Evolutionary conservation across 2,113 vertebrate genomes (phyloP).

Genomic region (Pitta sordida): DNA sequence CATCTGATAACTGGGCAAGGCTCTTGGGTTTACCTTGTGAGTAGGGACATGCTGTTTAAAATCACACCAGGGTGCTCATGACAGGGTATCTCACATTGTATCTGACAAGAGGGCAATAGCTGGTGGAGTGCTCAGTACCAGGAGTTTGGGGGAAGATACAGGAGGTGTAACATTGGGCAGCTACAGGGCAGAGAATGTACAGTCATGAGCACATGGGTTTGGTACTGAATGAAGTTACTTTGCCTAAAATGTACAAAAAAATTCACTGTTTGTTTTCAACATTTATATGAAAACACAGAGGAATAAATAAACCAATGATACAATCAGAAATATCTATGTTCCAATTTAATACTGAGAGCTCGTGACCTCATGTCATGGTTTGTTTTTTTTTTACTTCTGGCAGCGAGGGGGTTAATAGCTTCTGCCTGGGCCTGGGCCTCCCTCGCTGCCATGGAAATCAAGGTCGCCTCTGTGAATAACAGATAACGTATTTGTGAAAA

Average conservation of each 20-base stretch:
- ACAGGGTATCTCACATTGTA: rapidly evolving
- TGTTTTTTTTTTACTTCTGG: too few species aligned
- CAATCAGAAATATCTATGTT: background rate
- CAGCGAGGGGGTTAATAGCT: too few species aligned
- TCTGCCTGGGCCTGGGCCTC: too few species aligned
- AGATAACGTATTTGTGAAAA: too few species aligned
- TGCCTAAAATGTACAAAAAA: background rate
- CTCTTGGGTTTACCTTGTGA: background rate
- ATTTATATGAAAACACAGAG: background rate
- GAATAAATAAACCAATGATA: background rate
- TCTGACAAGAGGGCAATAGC: too few species aligned
- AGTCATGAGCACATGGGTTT: rapidly evolving
- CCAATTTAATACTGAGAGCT: too few species aligned
- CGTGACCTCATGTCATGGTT: too few species aligned
- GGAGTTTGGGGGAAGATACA: background rate
- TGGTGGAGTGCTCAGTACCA: background rate
- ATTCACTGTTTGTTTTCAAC: background rate
- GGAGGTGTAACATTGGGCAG: rapidly evolving
- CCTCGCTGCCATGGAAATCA: too few species aligned
- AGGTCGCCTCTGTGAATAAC: too few species aligned
- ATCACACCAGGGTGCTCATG: rapidly evolving
- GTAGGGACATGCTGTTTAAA: background rate
- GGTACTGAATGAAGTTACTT: background rate
- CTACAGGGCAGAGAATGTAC: rapidly evolving
- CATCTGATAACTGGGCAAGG: background rate